Conservation (phyloP, 2,113 vertebrate genomes). For the Nycticebus coucang region DNA sequence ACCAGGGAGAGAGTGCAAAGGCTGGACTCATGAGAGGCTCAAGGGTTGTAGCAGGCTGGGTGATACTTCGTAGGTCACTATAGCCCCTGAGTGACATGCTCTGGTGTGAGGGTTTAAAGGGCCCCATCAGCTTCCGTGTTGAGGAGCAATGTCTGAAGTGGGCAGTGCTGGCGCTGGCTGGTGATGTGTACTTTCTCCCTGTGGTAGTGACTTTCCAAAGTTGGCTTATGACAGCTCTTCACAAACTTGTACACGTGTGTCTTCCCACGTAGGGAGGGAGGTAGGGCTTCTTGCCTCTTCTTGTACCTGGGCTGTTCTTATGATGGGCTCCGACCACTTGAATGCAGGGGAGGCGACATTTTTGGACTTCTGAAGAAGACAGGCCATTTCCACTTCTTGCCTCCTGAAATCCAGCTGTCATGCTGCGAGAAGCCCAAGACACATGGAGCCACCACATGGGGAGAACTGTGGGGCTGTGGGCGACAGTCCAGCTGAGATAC, state of each 20-base stretch:
- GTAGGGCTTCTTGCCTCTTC: not conserved
- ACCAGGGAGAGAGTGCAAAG: not conserved
- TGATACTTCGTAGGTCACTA: not conserved
- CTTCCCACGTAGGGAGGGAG: not conserved
- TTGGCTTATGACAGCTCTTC: not conserved
- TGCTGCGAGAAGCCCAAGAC: not conserved
- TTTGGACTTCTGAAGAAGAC: not conserved
- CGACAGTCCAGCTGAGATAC: not conserved
- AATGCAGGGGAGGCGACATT: not conserved
- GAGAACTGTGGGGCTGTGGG: not conserved
- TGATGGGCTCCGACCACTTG: not conserved
- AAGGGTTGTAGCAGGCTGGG: not conserved
- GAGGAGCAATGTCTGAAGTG: not conserved
- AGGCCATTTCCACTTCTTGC: not conserved
- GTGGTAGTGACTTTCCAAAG: not conserved
- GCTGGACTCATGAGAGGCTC: not conserved
- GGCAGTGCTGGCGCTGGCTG: too few relatives aligned
- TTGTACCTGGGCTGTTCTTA: not conserved
- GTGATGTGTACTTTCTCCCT: not conserved
- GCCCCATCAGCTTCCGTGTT: not conserved
- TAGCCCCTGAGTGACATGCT: not conserved
- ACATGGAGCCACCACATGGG: too few relatives aligned
- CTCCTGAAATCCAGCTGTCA: not conserved
- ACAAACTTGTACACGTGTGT: accelerated
- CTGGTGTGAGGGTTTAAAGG: not conserved